Base-by-base conservation (phyloP, 2,797 vertebrate species). In the Gadopsis bispinosus region DNA sequence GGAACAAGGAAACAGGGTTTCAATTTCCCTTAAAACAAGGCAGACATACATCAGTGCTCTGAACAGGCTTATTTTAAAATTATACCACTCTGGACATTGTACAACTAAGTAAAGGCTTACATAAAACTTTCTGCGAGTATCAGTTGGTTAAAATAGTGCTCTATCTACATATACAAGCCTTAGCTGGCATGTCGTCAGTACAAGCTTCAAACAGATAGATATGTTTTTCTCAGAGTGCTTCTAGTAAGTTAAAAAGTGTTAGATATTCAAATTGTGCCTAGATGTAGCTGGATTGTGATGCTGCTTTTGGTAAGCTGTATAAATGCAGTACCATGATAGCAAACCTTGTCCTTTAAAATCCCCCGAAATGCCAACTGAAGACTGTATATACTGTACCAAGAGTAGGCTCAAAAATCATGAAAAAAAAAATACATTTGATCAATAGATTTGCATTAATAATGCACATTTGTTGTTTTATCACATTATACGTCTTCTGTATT, bases 321-420 rank as follows among this genome's bases (percentile, higher is more conserved):
- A 84, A 87, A 82, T 69, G 86, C 82, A 87, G 95, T 95, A 95
- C 93, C 94, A 50, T 88, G 43, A 84, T 71, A 86, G 81, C 60
- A 75, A 75, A 84, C 71, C 54, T 88, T 94, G 94, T 95, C 93
- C 93, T 94, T 93, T 81, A 80, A 78, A 83, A 79, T 74, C 58
- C 81, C 81, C 54, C 11, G 35, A 63, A 37, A 73, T 74, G 75
- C 62, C 73, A 77, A 65, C 53, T 63, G 59, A 85, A 77, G 69
- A 75, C 33, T 72, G 78, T 64, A 74, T 64, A 74, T 73, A 71
- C 73, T 78, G 92, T 95, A 95, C 93, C 95, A 78, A 88, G 70
- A 79, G 58, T 37, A 85, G 77, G 79, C 78, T 81, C 48, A 64
- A 80, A 68, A 78, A 75, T 73, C 64, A 79, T 4, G 35, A 63